A percentile compares a stretch with the other conserved stretches of the same genome.
These are phyloP conservation scores for Glyptemys insculpta DNA, from an alignment of 2,797 vertebrate genomes.

Conservation along the genomic window DNA sequence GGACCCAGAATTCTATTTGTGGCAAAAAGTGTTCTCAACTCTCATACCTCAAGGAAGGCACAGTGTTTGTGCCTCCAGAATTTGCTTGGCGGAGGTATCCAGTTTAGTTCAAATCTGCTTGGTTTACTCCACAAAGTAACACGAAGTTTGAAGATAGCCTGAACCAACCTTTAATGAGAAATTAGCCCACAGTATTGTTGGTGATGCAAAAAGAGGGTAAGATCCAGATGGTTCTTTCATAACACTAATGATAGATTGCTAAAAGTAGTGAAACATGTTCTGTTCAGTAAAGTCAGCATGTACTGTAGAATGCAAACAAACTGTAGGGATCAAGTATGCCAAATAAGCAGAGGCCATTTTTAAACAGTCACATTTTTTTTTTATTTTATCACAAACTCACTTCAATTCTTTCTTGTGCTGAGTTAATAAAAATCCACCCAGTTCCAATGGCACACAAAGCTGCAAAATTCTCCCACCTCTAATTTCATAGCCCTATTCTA, in stretches of 20 bases:
- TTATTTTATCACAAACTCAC: background rate
- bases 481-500: fast-evolving
- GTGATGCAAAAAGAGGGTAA: background rate
- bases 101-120: background rate
- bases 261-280: background rate
- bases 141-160: background rate
- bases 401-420: background rate
- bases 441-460: background rate
- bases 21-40: background rate
- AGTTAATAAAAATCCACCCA: background rate
- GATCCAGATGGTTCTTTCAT: background rate
- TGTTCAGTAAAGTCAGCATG: background rate
- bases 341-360: background rate
- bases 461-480: background rate
- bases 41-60: background rate
- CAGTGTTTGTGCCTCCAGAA: background rate
- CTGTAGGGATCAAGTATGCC: background rate
- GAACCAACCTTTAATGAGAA: background rate
- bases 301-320: background rate
- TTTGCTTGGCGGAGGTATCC: background rate
- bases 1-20: background rate
- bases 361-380: background rate
- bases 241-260: background rate
- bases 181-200: background rate
- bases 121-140: background rate